A percentile compares a stretch with the other conserved stretches of the same genome.
phyloP scores from a whole-genome alignment of 2,797 vertebrate genomes.

The Hephaestus fuliginosus region DNA sequence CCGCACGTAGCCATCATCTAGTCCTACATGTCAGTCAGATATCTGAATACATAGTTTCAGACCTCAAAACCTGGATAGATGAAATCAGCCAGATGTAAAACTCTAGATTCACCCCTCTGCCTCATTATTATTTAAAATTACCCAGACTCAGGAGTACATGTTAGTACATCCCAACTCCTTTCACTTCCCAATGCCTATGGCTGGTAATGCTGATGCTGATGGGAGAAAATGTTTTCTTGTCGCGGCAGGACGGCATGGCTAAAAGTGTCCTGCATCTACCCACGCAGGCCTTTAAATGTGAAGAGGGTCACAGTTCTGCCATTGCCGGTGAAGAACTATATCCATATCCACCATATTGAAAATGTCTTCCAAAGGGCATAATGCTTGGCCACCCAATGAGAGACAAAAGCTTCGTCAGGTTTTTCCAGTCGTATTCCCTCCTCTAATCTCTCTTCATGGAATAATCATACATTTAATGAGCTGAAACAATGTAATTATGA shows the following conservation, averaged over 20 bases:
- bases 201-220: background rate
- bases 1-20: background rate
- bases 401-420: conserved; percentile 64
- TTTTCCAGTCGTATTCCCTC: conserved; percentile 45
- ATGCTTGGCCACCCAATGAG: conserved; percentile 48
- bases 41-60: background rate
- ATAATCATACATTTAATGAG: conserved; percentile 82
- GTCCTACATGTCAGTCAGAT: background rate
- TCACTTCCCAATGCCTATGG: too few species aligned
- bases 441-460: conserved; percentile 74
- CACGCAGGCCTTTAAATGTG: background rate
- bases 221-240: background rate
- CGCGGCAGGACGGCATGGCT: background rate
- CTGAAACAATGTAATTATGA: conserved; percentile 81
- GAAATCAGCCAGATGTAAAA: background rate
- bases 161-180: background rate
- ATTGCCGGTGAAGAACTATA: conserved; percentile 9
- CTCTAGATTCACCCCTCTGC: background rate
- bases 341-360: conserved; percentile 55
- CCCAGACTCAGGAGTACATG: background rate
- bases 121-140: background rate
- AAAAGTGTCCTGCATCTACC: background rate
- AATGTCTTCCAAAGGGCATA: conserved; percentile 68
- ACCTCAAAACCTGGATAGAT: background rate
- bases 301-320: conserved; percentile 9